A percentile compares a stretch with the other conserved stretches of the same genome.
These are phyloP conservation scores for Tenrec ecaudatus DNA, from an alignment of 2,113 vertebrate species.

Conservation along the genomic window DNA sequence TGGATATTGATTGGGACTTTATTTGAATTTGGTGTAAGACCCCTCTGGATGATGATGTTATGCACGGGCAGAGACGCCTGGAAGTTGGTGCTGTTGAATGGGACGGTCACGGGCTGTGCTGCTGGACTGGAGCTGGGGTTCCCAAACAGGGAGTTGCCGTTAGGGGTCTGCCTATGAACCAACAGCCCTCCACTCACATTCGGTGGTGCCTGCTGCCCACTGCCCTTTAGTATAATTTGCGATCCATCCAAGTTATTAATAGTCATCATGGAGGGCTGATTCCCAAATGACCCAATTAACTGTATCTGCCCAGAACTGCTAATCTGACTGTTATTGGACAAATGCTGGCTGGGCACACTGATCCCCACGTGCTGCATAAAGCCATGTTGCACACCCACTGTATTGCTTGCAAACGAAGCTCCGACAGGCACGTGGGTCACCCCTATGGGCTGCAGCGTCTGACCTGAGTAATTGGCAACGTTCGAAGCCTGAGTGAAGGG, in stretches of 20 bases:
- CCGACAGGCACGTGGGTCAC: slow-evolving; percentile 90
- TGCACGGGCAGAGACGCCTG: slow-evolving; percentile 94
- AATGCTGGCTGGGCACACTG: slow-evolving; percentile 91
- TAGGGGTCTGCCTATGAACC: slow-evolving; percentile 90
- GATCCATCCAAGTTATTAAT: slow-evolving; percentile 96
- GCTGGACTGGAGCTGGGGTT: slow-evolving; percentile 90
- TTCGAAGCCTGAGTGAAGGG: slow-evolving; percentile 92
- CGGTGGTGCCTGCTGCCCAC: slow-evolving; percentile 87
- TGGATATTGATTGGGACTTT: slow-evolving; percentile 95
- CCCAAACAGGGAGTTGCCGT: slow-evolving; percentile 91
- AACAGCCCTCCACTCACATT: slow-evolving; percentile 89
- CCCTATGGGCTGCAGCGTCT: slow-evolving; percentile 90
- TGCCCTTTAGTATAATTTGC: slow-evolving; percentile 94
- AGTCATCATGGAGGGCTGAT: slow-evolving; percentile 95
- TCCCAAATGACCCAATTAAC: slow-evolving; percentile 94
- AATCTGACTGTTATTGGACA: slow-evolving; percentile 92
- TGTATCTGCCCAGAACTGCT: slow-evolving; percentile 95
- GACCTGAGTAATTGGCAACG: slow-evolving; percentile 92
- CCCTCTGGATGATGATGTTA: slow-evolving; percentile 98
- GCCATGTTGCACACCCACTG: slow-evolving; percentile 93
- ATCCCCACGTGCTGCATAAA: slow-evolving; percentile 95
- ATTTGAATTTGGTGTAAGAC: slow-evolving; percentile 91
- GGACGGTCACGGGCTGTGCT: slow-evolving; percentile 93
- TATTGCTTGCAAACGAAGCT: slow-evolving; percentile 91
- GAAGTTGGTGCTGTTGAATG: slow-evolving; percentile 95